Percentiles rank a stretch among this genome's conserved stretches.
phyloP scores from a whole-genome alignment of 2,113 vertebrate genomes.

The Petrocephalus microphthalmus region DNA sequence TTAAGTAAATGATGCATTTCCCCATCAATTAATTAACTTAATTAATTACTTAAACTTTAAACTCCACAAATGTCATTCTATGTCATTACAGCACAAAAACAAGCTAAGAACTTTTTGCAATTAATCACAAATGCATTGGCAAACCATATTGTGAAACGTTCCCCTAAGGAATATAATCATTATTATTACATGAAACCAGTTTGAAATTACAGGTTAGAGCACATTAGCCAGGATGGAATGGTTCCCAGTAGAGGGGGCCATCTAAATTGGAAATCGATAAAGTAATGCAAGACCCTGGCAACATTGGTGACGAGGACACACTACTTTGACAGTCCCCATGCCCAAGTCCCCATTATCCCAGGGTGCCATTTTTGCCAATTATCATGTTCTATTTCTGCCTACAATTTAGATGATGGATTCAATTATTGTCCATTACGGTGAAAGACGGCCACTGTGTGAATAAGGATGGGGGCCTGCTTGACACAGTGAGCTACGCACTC shows the following conservation, averaged over 20 bases:
- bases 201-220: neutral
- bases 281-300: constrained; percentile 34
- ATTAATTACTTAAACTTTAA: neutral
- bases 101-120: no score
- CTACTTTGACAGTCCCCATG: constrained; percentile 52
- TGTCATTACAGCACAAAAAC: neutral
- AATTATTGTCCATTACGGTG: constrained; percentile 90
- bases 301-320: constrained; percentile 47
- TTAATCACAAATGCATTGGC: no score
- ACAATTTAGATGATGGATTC: constrained; percentile 78
- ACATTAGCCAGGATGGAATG: neutral
- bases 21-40: neutral
- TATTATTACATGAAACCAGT: neutral
- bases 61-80: neutral
- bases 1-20: neutral
- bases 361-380: constrained; percentile 76
- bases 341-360: constrained; percentile 58
- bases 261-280: neutral
- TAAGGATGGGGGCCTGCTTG: neutral
- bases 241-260: neutral
- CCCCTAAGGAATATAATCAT: neutral
- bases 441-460: constrained; percentile 67
- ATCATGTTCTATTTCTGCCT: constrained; percentile 70
- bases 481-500: neutral
- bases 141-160: no score